Base-by-base conservation (phyloP, 1,140 invertebrate genomes). In the Scaptomyza graminum region DNA sequence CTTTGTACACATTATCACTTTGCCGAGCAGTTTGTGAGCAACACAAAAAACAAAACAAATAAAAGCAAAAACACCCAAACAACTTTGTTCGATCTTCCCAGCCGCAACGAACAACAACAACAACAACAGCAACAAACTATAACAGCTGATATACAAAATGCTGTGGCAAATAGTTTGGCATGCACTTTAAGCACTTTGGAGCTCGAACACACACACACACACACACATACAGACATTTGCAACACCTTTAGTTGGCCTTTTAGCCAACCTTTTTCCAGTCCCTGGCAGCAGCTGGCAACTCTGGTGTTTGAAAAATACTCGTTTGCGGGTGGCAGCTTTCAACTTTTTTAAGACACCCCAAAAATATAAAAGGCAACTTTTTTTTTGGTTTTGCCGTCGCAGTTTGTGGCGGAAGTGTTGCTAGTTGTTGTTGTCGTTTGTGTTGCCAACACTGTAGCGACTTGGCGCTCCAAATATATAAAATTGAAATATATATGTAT, bases 1-100 rank as follows among this genome's bases (percentile, higher is more conserved):
- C 80, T 85, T 84, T 85, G 81, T 81, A 47, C 69, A 60, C 81
- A 87, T 85, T 85, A 85, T 85, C 82, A 85, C 82, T 81, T 71
- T 68, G 64, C 74, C 43, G 56, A 52, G 47, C 62, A 66, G 69
- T 72, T 72, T 66, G 62, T 13, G 28, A 22, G 46, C 34, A 50
- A 57, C 60, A 60, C 55, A 44, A 25, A 64, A 52, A 65, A 63
- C n/a, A 5, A 11, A n/a, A n/a, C n/a, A n/a, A n/a, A n/a, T n/a
- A n/a, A 41, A 4, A 41, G 4, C 37, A 41, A 68, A 13, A 34
- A 34, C 31, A 34, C 28, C 28, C 7, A 34, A 34, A 34, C 31
- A 87, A 87, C 74, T 87, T 87, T 87, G 70, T 85, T 88, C 82
- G 82, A 87, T 87, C 83, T 75, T 70, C 41, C 39, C 25, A 15